Conservation (phyloP, 2,113 vertebrate genomes). For the Thryonomys swinderianus region DNA sequence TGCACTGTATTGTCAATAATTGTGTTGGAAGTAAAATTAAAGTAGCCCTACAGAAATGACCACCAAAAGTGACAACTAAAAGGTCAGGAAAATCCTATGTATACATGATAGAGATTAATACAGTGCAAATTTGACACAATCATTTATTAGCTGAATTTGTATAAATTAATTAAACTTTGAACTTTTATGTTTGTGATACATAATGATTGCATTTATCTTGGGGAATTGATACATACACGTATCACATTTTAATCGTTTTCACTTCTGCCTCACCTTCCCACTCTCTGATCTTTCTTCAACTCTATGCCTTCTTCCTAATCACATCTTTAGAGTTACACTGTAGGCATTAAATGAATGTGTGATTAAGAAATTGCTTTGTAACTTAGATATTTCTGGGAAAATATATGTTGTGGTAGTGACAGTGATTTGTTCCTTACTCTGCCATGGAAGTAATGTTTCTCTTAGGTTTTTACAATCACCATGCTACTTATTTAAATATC, state of each 20-base stretch:
- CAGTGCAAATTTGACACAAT: neutral
- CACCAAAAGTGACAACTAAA: neutral
- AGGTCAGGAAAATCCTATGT: neutral
- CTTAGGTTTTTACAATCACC: neutral
- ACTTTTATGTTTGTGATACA: neutral
- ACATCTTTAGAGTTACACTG: neutral
- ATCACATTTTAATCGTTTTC: neutral
- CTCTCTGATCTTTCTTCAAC: neutral
- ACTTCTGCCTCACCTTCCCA: neutral
- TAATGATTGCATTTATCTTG: neutral
- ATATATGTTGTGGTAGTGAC: neutral
- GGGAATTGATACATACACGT: neutral
- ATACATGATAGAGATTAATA: neutral
- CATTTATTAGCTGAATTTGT: neutral
- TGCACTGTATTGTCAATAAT: neutral
- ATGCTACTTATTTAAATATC: neutral
- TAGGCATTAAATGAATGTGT: neutral
- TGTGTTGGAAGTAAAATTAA: conserved; percentile 22
- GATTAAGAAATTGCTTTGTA: neutral
- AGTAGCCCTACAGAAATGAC: neutral
- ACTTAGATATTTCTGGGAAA: neutral
- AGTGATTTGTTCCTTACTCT: neutral
- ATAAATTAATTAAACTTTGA: conserved; percentile 11
- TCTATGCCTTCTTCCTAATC: neutral
- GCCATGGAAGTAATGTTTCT: neutral